Base-by-base conservation (phyloP, 2,888 invertebrate genomes). In the Cryptus armator region DNA sequence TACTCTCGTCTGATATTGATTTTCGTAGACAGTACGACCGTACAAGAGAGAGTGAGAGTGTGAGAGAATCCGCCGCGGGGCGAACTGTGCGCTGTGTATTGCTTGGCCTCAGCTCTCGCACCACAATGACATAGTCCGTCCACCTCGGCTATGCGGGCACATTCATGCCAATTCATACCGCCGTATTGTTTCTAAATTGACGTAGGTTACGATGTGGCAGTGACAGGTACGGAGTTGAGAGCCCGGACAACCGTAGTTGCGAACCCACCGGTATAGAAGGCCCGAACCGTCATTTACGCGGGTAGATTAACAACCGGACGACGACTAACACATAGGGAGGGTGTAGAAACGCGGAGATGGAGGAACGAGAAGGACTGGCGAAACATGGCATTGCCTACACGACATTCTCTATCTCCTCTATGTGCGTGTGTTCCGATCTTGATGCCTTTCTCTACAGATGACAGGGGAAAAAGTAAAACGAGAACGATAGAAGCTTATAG, bases 141-240 rank as follows among this genome's bases (percentile, higher is more conserved):
- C 72, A 74, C 46, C 75, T 75, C 77, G 71, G 64, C 76, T 74
- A 86, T 86, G 78, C 83, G 86, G 86, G 85, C 75, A 81, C 81
- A 86, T 85, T 86, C 83, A 83, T 83, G 80, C 79, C 83, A 80
- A 81, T 84, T 81, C 81, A 81, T 76, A 77, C 79, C 79, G 76
- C 66, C 72, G 75, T 85, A 86, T 86, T 86, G 85, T 86, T 83
- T 86, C 86, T 79, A 74, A 86, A 86, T 86, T 86, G 83, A 86
- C 85, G 83, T 85, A 79, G 83, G 81, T 84, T 79, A 85, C 86
- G 83, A 86, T 84, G 83, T 85, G 86, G 72, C 85, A 76, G 83
- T 85, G 83, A 80, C 86, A 86, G 85, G 72, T 79, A 71, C 75
- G 75, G 71, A 79, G 71, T 46, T 43, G 71, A 59, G 76, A 71